Conservation (phyloP, 53 echinoderm and acorn worm genomes). For the Mesocentrotus franciscanus region DNA sequence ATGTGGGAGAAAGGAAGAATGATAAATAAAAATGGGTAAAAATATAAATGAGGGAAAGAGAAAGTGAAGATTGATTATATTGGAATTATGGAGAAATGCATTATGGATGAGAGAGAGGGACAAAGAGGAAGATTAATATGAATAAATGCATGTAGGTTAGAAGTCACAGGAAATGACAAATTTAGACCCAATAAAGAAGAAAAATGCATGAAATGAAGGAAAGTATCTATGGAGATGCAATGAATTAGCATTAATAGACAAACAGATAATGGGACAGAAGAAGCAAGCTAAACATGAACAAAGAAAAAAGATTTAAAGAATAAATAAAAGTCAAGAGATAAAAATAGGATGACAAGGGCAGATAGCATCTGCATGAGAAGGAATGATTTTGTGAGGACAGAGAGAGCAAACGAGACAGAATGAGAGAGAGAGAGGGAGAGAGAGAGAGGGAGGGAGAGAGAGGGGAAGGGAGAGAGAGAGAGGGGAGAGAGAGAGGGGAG, state of each 20-base stretch:
- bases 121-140: neutral
- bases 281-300: neutral
- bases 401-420: neutral
- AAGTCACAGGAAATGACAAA: neutral
- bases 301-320: neutral
- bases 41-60: neutral
- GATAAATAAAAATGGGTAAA: neutral
- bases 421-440: neutral
- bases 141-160: neutral
- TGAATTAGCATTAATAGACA: neutral
- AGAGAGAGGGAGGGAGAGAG: neutral
- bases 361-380: neutral
- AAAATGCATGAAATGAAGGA: neutral
- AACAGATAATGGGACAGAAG: neutral
- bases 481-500: neutral
- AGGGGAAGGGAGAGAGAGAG: neutral
- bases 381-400: neutral
- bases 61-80: constrained; percentile 11
- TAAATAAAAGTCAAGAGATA: neutral
- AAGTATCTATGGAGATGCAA: neutral
- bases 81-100: constrained; percentile 11
- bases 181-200: neutral
- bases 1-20: constrained; percentile 21
- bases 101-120: constrained; percentile 16
- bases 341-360: neutral